Base-by-base conservation (phyloP, 2,888 invertebrate species). In the Brachylomia viminalis region DNA sequence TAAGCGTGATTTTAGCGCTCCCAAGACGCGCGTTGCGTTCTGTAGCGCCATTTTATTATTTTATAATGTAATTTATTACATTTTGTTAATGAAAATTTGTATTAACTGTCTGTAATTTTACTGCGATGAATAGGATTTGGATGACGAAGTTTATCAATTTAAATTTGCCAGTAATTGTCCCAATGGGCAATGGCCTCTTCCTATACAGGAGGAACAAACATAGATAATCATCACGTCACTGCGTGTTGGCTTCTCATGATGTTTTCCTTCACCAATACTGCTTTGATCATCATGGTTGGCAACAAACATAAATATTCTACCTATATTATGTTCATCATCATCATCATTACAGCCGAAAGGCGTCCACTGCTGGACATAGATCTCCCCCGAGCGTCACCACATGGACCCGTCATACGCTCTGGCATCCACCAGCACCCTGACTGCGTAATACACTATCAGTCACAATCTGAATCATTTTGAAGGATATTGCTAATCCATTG, bases 1-100 rank as follows among this genome's bases (percentile, higher is more conserved):
- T 77, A 84, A 86, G 79, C 77, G 80, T 74, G 77, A 79, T 86
- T 83, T 86, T 75, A 82, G 64, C 76, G 86, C 67, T 77, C 83
- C 84, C 86, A 30, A 80, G 73, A 74, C 83, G 72, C 59, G 23
- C 82, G 52, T 81, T 71, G 72, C 30, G 65, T 70, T 54, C 42
- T n/a, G 47, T n/a, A 38, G 65, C 77, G 72, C 17, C 68, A 72
- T 84, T 74, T 79, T 78, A 84, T 71, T 72, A 77, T 74, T 75
- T 45, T 45, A 30, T 71, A 68, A 75, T 23, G 64, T 66, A 71
- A 74, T 77, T 72, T 82, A 76, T 79, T 56, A 67, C 52, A 67
- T 82, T 79, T 71, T 69, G 47, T 58, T 75, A 75, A 49, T 75
- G 69, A 75, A 80, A 79, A 79, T 80, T 65, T 52, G 69, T 80